These are phyloP conservation scores for Aptenodytes patagonicus DNA, from an alignment of 2,113 vertebrate species.

Conservation along the genomic window DNA sequence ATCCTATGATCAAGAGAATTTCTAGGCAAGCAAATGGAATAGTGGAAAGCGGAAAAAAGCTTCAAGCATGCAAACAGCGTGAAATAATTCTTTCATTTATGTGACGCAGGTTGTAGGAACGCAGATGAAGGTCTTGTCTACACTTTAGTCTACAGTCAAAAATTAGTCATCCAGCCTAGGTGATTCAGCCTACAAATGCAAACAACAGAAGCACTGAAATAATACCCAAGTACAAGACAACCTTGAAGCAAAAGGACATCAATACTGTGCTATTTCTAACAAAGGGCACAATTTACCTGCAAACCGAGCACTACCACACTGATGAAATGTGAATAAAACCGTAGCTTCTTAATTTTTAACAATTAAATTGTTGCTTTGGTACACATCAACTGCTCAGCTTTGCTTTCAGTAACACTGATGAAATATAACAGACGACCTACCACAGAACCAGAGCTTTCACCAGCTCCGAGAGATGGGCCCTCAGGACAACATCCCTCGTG, in stretches of 20 bases:
- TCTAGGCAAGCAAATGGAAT: background rate
- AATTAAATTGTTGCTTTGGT: background rate
- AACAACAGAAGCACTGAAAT: background rate
- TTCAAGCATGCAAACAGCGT: background rate
- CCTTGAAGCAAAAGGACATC: background rate
- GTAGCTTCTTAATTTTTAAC: background rate
- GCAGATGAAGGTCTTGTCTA: background rate
- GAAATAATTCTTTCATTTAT: background rate
- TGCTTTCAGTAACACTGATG: background rate
- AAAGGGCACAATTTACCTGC: background rate
- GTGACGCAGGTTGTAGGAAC: background rate
- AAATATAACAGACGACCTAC: background rate
- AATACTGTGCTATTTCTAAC: background rate
- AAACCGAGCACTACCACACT: background rate
- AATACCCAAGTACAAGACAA: background rate
- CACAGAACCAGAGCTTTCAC: slow-evolving; percentile 4
- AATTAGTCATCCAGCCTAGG: background rate
- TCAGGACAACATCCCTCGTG: slow-evolving; percentile 1
- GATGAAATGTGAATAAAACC: background rate
- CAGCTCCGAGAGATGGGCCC: background rate
- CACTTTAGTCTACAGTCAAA: background rate
- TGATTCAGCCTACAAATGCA: background rate
- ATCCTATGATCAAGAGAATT: background rate
- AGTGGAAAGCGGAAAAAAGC: background rate
- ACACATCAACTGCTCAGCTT: background rate